A percentile compares a stretch with the other conserved stretches of the same genome.
Conservation (phyloP, 92 coral and sea anemone genomes). For the Epizoanthus rinbou region DNA sequence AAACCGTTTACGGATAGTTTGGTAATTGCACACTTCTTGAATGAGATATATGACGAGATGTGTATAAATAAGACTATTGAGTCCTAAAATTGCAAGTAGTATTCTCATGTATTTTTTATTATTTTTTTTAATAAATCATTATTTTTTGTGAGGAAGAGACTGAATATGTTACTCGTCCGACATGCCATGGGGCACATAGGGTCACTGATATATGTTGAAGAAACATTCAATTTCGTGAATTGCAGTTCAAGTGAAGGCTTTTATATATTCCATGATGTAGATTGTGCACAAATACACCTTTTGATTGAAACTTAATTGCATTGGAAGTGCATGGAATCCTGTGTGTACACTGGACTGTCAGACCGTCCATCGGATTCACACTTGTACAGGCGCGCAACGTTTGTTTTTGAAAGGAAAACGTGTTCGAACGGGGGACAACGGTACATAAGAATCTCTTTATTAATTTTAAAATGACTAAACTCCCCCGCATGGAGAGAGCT, state of each 20-base stretch:
- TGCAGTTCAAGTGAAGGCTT: background rate
- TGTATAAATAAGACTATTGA: background rate
- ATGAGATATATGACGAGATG: background rate
- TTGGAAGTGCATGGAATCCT: constrained; percentile 14
- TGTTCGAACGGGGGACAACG: background rate
- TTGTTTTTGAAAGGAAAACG: constrained; percentile 8
- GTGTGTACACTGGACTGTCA: background rate
- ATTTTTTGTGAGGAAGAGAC: background rate
- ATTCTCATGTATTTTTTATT: background rate
- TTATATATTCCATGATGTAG: background rate
- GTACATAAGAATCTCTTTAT: background rate
- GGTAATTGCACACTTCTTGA: constrained; percentile 11
- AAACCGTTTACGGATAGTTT: background rate
- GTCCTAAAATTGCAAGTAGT: background rate
- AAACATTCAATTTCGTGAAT: background rate
- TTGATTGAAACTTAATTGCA: constrained; percentile 23
- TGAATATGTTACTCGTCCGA: too few relatives aligned
- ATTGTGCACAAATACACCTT: constrained; percentile 18
- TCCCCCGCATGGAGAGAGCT: background rate
- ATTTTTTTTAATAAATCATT: background rate
- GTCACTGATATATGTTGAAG: background rate
- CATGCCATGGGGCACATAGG: too few relatives aligned
- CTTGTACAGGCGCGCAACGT: background rate
- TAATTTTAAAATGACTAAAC: background rate
- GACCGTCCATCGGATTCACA: background rate